Base-by-base conservation (phyloP, 2,113 vertebrate genomes). In the Oophaga pumilio region DNA sequence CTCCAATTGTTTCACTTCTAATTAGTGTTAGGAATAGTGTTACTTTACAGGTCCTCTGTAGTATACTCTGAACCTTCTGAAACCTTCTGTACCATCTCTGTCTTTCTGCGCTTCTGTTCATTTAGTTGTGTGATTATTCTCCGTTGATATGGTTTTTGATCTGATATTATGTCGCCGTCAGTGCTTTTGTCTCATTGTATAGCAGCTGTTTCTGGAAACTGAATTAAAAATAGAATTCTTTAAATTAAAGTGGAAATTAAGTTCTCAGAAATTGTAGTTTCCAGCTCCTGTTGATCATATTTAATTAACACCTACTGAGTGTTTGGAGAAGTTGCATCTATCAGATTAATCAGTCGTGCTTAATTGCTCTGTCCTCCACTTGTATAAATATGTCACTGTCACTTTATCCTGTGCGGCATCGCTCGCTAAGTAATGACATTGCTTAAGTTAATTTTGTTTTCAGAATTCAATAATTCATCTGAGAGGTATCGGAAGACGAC, bases 391-490 rank as follows among this genome's bases (percentile, higher is more conserved):
- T 66, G 74, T 86, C 60, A 77, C 56, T 64, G n/a, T 24, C 28
- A 43, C 50, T 79, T 69, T 78, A 86, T 62, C 85, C n/a, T 53
- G 49, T n/a, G 93, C 92, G 91, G 91, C 90, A 92, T 92, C 91
- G 92, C 91, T 91, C 91, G 90, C 93, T 95, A 94, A 91, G 92
- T 94, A 92, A 94, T 92, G 90, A 90, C 89, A 90, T 93, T 94
- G 90, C 92, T 94, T 95, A 93, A 95, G 93, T 95, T 95, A 96
- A 95, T 95, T 95, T 93, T 92, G 89, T 92, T 92, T 93, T 91
- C 92, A 92, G 94, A 95, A 91, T 95, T 94, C 95, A 94, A 94
- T 96, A 95, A 95, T 96, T 94, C 94, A 95, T 95, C 92, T 94
- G 91, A 83, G 89, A 93, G 91, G 90, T 93, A 93, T 95, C 91